Evolutionary conservation across 2,797 vertebrate species (phyloP).

Genomic region (Urophycis tenuis): DNA sequence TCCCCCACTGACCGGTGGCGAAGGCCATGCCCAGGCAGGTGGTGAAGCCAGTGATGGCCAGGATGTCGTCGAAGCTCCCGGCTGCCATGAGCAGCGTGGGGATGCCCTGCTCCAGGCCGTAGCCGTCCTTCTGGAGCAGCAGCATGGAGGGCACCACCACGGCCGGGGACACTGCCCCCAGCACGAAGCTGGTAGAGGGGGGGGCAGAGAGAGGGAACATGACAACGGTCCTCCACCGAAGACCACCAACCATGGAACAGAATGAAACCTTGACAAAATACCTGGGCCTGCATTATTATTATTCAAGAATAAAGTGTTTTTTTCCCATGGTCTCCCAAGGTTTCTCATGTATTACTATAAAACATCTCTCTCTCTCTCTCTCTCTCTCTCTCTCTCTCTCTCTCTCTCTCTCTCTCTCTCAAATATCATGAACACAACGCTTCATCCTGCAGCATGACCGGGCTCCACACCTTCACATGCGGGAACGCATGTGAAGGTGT

Average conservation of each 20-base stretch:
- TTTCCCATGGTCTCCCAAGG: too few relatives aligned
- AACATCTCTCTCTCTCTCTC: too few relatives aligned
- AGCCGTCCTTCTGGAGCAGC: conserved; percentile 82
- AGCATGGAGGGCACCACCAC: conserved; percentile 96
- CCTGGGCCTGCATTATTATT: too few relatives aligned
- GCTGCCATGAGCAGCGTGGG: conserved; percentile 89
- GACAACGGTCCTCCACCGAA: not conserved
- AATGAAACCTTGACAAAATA: not conserved
- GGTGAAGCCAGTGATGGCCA: conserved; percentile 95
- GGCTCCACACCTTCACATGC: too few relatives aligned
- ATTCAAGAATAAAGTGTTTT: too few relatives aligned
- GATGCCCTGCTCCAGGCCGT: conserved; percentile 86
- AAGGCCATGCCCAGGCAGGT: conserved; percentile 92
- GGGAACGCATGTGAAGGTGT: too few relatives aligned
- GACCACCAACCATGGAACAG: not conserved
- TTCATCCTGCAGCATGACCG: too few relatives aligned
- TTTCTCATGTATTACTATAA: too few relatives aligned
- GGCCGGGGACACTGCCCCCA: conserved; percentile 90
- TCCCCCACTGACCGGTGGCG: conserved; percentile 73
- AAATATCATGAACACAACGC: too few relatives aligned
- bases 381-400: too few relatives aligned
- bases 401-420: too few relatives aligned
- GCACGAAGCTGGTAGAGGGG: conserved; percentile 76
- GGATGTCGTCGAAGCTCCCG: conserved; percentile 90
- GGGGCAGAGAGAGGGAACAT: not conserved